Percentiles rank a stretch among this genome's conserved stretches.
Evolutionary conservation across 1,140 invertebrate genomes (phyloP).

Genomic region (Triops cancriformis): DNA sequence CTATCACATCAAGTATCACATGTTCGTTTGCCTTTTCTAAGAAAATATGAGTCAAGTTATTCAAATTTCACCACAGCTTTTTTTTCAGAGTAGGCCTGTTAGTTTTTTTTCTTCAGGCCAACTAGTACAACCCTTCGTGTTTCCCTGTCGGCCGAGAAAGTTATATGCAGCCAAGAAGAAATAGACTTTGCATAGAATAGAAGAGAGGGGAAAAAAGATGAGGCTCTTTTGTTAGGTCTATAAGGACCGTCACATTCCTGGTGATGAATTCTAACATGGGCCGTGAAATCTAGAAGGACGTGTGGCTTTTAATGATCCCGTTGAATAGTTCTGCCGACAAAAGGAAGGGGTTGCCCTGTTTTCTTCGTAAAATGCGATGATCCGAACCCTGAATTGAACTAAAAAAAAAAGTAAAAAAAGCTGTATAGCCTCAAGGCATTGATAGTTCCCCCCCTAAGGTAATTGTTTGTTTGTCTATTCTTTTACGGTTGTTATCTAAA

Average conservation of each 20-base stretch:
- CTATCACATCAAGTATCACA: too few relatives aligned
- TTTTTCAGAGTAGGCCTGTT: not conserved
- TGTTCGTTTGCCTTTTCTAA: too few relatives aligned
- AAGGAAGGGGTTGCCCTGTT: not conserved
- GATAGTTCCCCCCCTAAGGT: not conserved
- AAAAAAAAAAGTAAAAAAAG: not conserved
- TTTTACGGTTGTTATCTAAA: not conserved
- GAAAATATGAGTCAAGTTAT: too few relatives aligned
- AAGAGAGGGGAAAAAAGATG: not conserved
- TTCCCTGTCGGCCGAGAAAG: not conserved
- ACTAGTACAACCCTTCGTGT: not conserved
- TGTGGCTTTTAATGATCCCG: not conserved
- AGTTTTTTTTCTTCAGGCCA: not conserved
- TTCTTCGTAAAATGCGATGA: not conserved
- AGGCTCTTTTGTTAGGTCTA: not conserved
- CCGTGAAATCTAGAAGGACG: not conserved
- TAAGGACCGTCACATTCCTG: slow-evolving; percentile 7
- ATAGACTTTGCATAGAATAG: not conserved
- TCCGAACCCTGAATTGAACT: not conserved
- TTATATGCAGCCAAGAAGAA: not conserved
- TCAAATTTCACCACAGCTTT: too few relatives aligned
- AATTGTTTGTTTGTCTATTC: not conserved
- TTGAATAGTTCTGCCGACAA: not conserved
- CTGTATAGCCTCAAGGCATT: too few relatives aligned
- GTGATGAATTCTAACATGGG: not conserved